Conservation (phyloP, 2,113 vertebrate genomes). For the Octodon degus region DNA sequence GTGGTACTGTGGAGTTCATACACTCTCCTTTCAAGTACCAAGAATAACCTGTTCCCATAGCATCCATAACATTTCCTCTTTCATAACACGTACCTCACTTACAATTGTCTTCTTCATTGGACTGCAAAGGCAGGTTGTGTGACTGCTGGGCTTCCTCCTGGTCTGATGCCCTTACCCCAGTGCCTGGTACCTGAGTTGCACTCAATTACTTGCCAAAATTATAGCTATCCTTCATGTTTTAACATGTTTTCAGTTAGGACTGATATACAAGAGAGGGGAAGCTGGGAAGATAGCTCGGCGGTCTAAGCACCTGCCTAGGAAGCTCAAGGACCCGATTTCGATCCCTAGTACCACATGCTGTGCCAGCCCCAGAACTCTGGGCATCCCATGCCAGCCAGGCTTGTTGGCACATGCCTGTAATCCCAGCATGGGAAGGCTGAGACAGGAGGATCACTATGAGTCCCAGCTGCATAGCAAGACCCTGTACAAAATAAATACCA, state of each 20-base stretch:
- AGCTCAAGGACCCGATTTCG: too few species aligned
- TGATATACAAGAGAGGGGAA: not conserved
- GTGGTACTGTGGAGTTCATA: constrained; percentile 8
- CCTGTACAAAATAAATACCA: too few species aligned
- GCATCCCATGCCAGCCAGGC: too few species aligned
- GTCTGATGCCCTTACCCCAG: not conserved
- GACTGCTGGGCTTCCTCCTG: not conserved
- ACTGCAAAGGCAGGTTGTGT: not conserved
- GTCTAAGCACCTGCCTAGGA: too few species aligned
- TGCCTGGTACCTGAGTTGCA: not conserved
- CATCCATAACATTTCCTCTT: constrained; percentile 16
- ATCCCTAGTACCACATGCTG: too few species aligned
- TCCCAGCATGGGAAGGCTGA: too few species aligned
- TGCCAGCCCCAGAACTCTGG: too few species aligned
- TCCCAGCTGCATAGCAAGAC: too few species aligned
- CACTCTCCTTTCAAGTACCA: not conserved
- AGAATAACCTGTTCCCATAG: constrained; percentile 45
- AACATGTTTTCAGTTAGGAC: not conserved
- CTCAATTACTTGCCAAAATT: not conserved
- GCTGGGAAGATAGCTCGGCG: too few species aligned
- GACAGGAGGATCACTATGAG: too few species aligned
- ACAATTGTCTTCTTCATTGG: not conserved
- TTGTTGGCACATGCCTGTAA: too few species aligned
- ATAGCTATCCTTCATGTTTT: not conserved
- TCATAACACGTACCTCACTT: not conserved